Base-by-base conservation (phyloP, 1,140 invertebrate species). In the Eupristina koningsbergeri region DNA sequence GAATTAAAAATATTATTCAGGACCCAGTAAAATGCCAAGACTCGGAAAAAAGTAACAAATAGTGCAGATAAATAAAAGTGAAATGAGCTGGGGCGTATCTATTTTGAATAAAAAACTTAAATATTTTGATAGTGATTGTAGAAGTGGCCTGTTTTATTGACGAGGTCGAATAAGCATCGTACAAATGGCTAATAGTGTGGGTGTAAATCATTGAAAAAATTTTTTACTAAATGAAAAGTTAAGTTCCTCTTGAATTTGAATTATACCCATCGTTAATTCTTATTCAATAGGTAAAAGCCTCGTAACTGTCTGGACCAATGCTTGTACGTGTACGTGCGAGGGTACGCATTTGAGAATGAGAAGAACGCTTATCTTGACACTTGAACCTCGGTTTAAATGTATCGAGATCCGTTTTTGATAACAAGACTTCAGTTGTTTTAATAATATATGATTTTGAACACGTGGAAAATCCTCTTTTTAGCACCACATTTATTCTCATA, bases 1-100 rank as follows among this genome's bases (percentile, higher is more conserved):
- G 45, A 47, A 71, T 71, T 71, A 71, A 71, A n/a, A n/a, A 71
- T 71, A n/a, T 31, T 36, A 31, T 41, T 41, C 22, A 22, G 41
- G 41, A 36, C 67, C 67, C 11, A 41, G 67, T 13, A 13, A 71
- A 1, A 11, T 11, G 6, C 22, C 5, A 0, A 0, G 17, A 1
- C 47, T 50, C 22, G 0, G 13, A 71, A 41, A 41, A n/a, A 8
- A 19, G 17, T 13, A 29, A 63, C 17, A 29, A 39, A 69, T 17
- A 53, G 17, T 19, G 3, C 7, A 13, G 3, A 41, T 71, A 71
- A 26, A 22, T 7, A 41, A 71, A 71, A 41, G n/a, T n/a, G 36
- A 67, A 67, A 19, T 3, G 22, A 71, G 31, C 3, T 1, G 1
- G 63, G 29, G 67, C 50, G 34, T 39, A 17, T 69, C 34, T 26